Percentiles rank a stretch among this genome's conserved stretches.
These are phyloP conservation scores for Amphipyra berbera DNA, from an alignment of 2,888 invertebrate genomes.

Conservation along the genomic window DNA sequence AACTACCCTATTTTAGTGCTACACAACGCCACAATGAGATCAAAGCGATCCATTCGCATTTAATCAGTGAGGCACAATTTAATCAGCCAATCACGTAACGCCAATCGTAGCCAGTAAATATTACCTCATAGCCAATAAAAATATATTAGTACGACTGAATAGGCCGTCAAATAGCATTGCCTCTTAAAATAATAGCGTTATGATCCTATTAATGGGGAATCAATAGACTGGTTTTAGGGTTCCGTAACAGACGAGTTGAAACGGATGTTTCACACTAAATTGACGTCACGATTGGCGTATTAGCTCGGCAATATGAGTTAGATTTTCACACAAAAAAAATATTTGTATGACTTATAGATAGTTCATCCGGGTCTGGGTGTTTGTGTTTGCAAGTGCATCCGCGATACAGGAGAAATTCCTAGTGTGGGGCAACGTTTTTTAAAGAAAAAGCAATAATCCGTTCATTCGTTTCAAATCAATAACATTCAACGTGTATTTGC, in stretches of 20 bases:
- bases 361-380: no score
- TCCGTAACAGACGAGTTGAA: not conserved
- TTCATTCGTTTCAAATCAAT: no score
- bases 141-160: slow-evolving; percentile 51
- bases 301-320: no score
- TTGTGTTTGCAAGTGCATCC: no score
- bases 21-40: slow-evolving; percentile 36
- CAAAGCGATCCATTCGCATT: slow-evolving; percentile 34
- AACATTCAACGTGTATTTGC: no score
- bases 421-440: no score
- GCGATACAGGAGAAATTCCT: no score
- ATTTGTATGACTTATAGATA: no score
- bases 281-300: no score
- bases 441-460: no score
- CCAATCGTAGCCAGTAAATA: slow-evolving; percentile 45
- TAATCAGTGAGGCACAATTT: slow-evolving; percentile 45
- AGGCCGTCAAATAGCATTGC: slow-evolving; percentile 34
- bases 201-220: slow-evolving; percentile 25
- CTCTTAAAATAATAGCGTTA: slow-evolving; percentile 38
- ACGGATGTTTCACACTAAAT: no score
- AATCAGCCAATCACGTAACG: slow-evolving; percentile 44
- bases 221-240: slow-evolving; percentile 21
- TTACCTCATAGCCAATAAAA: slow-evolving; percentile 56
- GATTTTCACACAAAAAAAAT: no score
- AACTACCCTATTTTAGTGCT: slow-evolving; percentile 40